phyloP scores from a whole-genome alignment of 2,797 vertebrate genomes.

The Cryptoprocta ferox region DNA sequence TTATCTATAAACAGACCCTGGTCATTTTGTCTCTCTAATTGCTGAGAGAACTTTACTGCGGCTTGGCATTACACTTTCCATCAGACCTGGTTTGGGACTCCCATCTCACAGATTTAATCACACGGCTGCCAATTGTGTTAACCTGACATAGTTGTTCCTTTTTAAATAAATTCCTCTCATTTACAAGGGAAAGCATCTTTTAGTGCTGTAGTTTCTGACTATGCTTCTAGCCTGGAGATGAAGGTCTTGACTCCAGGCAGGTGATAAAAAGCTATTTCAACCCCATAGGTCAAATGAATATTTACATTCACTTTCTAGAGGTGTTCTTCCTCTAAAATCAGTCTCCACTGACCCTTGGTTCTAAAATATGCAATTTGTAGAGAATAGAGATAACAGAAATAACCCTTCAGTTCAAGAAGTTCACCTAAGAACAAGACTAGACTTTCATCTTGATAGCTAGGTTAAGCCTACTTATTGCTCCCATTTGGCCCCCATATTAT shows the following conservation, averaged over 20 bases:
- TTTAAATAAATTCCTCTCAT: slow-evolving; percentile 18
- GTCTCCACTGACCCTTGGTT: neutral
- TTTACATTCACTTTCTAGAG: neutral
- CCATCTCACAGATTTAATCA: slow-evolving; percentile 53
- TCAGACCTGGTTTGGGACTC: neutral
- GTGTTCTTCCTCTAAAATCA: neutral
- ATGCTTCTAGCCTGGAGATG: neutral
- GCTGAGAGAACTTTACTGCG: slow-evolving; percentile 59
- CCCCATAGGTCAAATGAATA: neutral
- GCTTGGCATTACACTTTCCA: neutral
- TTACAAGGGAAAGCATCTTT: neutral
- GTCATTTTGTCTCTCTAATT: slow-evolving; percentile 79
- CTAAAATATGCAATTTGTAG: neutral
- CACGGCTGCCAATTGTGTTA: neutral
- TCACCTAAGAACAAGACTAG: neutral
- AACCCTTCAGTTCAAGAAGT: slow-evolving; percentile 8
- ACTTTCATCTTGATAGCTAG: neutral
- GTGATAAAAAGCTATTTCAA: neutral
- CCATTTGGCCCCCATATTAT: neutral
- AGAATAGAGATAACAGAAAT: neutral
- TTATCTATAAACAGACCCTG: slow-evolving; percentile 73
- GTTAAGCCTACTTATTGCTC: neutral
- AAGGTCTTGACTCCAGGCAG: neutral
- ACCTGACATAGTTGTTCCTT: neutral
- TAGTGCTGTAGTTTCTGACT: neutral